Conservation (phyloP, 2,113 vertebrate species). For the Anseranas semipalmata region DNA sequence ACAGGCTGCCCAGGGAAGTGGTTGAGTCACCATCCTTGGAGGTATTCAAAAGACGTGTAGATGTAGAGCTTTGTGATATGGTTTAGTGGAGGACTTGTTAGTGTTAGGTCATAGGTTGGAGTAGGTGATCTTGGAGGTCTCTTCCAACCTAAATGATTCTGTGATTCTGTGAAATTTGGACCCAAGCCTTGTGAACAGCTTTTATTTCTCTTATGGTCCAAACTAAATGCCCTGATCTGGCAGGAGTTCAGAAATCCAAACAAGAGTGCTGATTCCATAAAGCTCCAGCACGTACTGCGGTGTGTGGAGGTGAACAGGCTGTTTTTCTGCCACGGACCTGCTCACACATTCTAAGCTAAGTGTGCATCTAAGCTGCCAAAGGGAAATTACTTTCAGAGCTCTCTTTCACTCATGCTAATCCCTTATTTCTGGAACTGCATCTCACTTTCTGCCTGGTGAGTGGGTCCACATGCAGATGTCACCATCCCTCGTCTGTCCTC, state of each 20-base stretch:
- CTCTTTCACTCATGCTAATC: background rate
- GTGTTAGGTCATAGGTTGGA: too few relatives aligned
- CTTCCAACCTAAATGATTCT: too few relatives aligned
- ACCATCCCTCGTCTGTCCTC: fast-evolving
- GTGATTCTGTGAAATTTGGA: too few relatives aligned
- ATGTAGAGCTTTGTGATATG: too few relatives aligned
- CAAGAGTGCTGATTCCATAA: background rate
- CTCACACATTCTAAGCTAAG: constrained; percentile 1
- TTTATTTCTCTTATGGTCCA: constrained; percentile 23
- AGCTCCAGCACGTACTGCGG: background rate
- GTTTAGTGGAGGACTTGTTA: too few relatives aligned
- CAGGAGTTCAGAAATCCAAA: constrained; percentile 47
- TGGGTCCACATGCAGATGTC: background rate
- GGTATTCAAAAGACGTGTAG: too few relatives aligned
- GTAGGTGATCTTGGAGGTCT: too few relatives aligned
- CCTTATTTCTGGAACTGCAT: background rate
- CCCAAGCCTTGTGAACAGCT: constrained; percentile 16
- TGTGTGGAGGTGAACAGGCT: background rate
- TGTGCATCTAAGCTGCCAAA: background rate
- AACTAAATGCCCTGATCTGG: constrained; percentile 62
- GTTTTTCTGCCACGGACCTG: background rate
- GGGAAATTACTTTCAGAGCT: constrained; percentile 35
- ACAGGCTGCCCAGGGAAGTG: too few relatives aligned
- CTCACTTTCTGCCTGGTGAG: background rate
- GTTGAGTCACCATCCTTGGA: too few relatives aligned